Base-by-base conservation (phyloP, 2,113 vertebrate species). In the Romanogobio albipinnatus region DNA sequence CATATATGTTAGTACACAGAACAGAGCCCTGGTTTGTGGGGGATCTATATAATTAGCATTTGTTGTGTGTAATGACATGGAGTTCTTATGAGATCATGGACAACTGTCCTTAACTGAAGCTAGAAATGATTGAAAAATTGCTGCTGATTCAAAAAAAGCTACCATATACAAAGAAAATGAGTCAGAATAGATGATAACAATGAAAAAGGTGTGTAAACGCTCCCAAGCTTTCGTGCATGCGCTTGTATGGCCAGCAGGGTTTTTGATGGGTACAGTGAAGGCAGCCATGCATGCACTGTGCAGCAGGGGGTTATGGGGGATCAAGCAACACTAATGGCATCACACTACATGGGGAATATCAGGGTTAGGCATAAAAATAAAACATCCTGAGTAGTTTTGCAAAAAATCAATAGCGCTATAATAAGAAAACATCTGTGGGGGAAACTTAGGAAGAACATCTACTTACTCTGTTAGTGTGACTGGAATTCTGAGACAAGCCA, bases 401-500 rank as follows among this genome's bases (percentile, higher is more conserved):
- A 74, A 47, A 74, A 29, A 74, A 47, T 14, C 39, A 73, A 73
- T 45, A 70, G 33, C 4, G 8, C 66, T 70, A 19, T 66, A 43
- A 70, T n/a, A 22, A 36, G 14, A 76, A 45, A 62, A 26, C 13
- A 78, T 39, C 33, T 43, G 76, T 26, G 17, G 29, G 29, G 11
- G 56, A 24, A 45, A 39, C 26, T 43, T 78, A 83, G 87, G 84
- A 83, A 81, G 15, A 71, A 19, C 14, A 56, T 74, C 24, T 87
- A 92, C 92, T 92, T 92, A 94, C 93, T 93, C 92, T 91, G 88
- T 91, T 89, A 87, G 90, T 87, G 71, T 91, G 87, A 84, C 84
- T 90, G 4, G 87, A 84, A 76, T 93, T 92, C 91, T 94, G 92
- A 91, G 85, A 91, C 79, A 91, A 90, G 85, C 87, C 71, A 88